Percentiles rank a stretch among this genome's conserved stretches.
Evolutionary conservation across 1,140 invertebrate genomes (phyloP).

Genomic region (Diabrotica virgifera): DNA sequence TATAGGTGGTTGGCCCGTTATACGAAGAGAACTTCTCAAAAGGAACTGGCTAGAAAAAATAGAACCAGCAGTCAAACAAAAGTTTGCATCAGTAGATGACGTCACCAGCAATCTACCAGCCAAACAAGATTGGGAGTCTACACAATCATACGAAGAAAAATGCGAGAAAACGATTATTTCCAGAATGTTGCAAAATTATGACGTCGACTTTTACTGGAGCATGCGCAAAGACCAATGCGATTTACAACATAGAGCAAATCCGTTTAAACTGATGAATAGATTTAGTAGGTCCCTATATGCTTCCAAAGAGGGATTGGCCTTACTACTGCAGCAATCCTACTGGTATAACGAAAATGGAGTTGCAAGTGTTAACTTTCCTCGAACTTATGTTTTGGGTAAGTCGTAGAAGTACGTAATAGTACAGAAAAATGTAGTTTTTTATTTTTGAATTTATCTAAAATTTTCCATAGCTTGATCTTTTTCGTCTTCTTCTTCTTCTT

Average conservation of each 20-base stretch:
- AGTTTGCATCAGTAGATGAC: conserved; percentile 32
- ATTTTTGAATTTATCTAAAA: no score
- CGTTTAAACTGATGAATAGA: conserved; percentile 67
- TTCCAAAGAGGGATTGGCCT: conserved; percentile 85
- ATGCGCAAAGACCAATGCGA: conserved; percentile 77
- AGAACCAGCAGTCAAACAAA: conserved; percentile 45
- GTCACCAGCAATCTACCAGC: conserved; percentile 50
- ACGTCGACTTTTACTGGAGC: conserved; percentile 85
- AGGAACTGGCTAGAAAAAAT: conserved; percentile 65
- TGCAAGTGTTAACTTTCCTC: conserved; percentile 77
- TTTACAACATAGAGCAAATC: conserved; percentile 60
- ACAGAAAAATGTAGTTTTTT: no score
- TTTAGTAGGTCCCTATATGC: conserved; percentile 83
- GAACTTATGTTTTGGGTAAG: conserved; percentile 75
- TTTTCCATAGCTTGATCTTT: no score
- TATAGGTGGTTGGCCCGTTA: conserved; percentile 50
- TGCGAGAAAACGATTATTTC: conserved; percentile 61
- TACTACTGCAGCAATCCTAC: conserved; percentile 79
- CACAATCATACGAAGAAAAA: conserved; percentile 47
- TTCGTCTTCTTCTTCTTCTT: no score
- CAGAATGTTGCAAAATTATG: conserved; percentile 61
- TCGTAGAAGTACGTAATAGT: not conserved
- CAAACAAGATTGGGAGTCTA: conserved; percentile 51
- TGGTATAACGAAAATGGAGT: conserved; percentile 84
- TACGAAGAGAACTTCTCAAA: conserved; percentile 55